Evolutionary conservation across 92 coral and sea anemone species (phyloP), one percentile per base, ranked within the genome.

Genomic region (Muricea muricata): DNA sequence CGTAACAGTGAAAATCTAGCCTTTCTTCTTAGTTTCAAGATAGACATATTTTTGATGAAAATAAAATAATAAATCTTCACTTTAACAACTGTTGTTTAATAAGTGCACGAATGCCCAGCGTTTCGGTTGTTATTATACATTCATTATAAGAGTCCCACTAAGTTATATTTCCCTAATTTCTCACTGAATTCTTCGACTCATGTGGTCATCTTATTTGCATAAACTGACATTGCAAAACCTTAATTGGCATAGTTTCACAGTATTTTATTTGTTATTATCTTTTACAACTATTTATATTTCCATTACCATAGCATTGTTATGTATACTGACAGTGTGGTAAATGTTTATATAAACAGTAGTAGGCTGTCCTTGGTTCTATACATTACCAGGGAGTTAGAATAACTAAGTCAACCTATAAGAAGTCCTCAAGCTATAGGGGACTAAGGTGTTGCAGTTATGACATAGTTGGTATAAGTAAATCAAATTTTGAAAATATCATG

Each of bases 291-390:
- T 28, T 63, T 63, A 63, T 63, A 63, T 63, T 63, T 17, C 70
- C 39, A 63, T 63, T 63, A 63, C 70, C 70, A 63, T 63, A 28
- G 70, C 70, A 26, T 63, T 28, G 70, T 26, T 63, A 29, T 63
- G 70, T 30, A 13, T 63, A 63, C 70, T 63, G 70, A 24, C 34
- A 63, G 37, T 63, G 70, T 32, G 70, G 37, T 32, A 63, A 30
- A 18, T 63, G 70, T 63, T 17, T 63, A 63, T 20, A 63, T 63
- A 63, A 63, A 21, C 70, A 2, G 39, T 63, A 63, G 70, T 63
- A 63, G 70, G 70, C 30, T 39, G 70, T 48, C 70, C 4, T 4
- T 37, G 42, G 37, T 28, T 28, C 37, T 39, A 63, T 32, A 28
- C 30, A 28, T 54, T 14, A 14, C 20, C 4, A 63, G 70, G 35